These are phyloP conservation scores for Carcharodon carcharias DNA, from an alignment of 2,797 vertebrate species.

Conservation along the genomic window DNA sequence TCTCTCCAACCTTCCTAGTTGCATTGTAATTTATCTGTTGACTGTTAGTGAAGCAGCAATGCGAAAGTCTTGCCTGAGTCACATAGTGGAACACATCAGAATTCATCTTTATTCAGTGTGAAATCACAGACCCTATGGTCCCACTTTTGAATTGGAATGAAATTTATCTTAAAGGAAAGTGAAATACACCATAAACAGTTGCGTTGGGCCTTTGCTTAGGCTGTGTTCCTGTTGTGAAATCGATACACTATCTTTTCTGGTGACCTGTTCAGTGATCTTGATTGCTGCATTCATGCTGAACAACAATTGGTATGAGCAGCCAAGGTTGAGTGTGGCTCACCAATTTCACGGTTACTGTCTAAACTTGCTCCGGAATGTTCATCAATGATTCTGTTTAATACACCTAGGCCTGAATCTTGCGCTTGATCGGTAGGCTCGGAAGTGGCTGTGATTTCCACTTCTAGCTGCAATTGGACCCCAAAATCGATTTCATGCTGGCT, in stretches of 20 bases:
- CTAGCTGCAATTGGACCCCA: too few species aligned
- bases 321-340: conserved; percentile 68
- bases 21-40: conserved; percentile 57
- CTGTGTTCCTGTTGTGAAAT: conserved; percentile 75
- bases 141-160: conserved; percentile 66
- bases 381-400: conserved; percentile 6
- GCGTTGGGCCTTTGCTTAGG: conserved; percentile 58
- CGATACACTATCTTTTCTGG: conserved; percentile 82
- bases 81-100: conserved; percentile 66
- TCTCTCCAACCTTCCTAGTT: conserved; percentile 43
- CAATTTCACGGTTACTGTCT: conserved; percentile 40
- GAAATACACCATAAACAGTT: conserved; percentile 65
- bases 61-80: conserved; percentile 63
- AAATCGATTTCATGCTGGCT: too few species aligned
- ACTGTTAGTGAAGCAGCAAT: conserved; percentile 56
- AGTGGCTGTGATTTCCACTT: too few species aligned
- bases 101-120: conserved; percentile 75
- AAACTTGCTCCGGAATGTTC: not conserved
- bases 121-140: conserved; percentile 69
- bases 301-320: conserved; percentile 79
- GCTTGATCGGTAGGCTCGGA: too few species aligned
- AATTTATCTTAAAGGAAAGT: conserved; percentile 72
- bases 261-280: conserved; percentile 77
- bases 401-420: too few species aligned
- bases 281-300: conserved; percentile 75